Evolutionary conservation across 2,797 vertebrate genomes (phyloP), one percentile per base, ranked within the genome.

Genomic region (Antrozous pallidus): DNA sequence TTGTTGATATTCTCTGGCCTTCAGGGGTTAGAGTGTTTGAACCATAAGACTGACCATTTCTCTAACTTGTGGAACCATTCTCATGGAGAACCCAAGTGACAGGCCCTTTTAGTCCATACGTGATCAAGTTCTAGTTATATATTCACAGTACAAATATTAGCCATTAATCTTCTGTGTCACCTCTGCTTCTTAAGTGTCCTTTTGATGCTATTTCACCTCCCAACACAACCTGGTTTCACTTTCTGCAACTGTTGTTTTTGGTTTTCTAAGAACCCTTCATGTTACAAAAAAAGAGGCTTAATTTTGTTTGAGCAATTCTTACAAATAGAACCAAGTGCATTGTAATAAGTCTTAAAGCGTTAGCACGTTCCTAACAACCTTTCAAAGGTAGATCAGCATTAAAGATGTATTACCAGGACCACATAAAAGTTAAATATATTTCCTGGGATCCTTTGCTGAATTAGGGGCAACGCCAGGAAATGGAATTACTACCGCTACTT

Each of bases 391-490:
- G 91, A 93, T 92, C 70, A 91, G 70, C 92, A 89, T 96, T 95
- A 94, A 96, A 96, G 88, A 95, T 94, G 87, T 93, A 96, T 95
- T 90, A 88, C 45, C 2, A 0, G 17, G 70, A 93, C 83, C 94
- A 93, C 88, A 96, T 95, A 92, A 96, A 97, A 95, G 92, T 96
- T 96, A 95, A 97, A 96, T 95, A 84, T 95, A 92, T 95, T 95
- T 97, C 85, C 79, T 71, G 78, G 75, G 88, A 92, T 95, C 93
- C 90, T 96, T 95, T 36, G 71, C 88, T 93, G 91, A 95, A 95
- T 96, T 88, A 97, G 93, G 88, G 95, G 78, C 65, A 88, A 95
- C 96, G 93, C 54, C 93, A 94, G 94, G 22, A 77, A 93, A 87
- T 86, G 93, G 94, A 96, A 92, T 97, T 93, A 96, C 95, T 97